Percentiles rank a stretch among this genome's conserved stretches.
Conservation (phyloP, 2,888 invertebrate genomes). For the Caenorhabditis plicata region DNA sequence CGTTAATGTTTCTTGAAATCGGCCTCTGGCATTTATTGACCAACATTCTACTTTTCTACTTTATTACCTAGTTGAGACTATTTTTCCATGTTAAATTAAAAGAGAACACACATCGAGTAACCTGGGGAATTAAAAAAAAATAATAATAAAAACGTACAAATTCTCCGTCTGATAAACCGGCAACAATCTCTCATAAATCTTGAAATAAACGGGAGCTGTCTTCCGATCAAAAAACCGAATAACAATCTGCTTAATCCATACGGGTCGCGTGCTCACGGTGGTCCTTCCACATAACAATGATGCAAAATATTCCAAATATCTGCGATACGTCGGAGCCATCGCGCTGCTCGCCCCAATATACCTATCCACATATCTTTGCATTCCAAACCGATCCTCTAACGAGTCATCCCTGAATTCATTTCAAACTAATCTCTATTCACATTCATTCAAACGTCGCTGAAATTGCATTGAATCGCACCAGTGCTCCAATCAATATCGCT, state of each 20-base stretch:
- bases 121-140: too few species aligned
- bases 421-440: neutral
- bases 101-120: too few species aligned
- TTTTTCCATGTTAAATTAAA: too few species aligned
- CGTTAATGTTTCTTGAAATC: too few species aligned
- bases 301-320: slow-evolving; percentile 88
- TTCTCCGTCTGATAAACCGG: slow-evolving; percentile 79
- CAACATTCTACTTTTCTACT: too few species aligned
- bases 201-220: slow-evolving; percentile 68
- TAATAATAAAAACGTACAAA: slow-evolving; percentile 18
- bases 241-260: slow-evolving; percentile 76
- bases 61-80: too few species aligned
- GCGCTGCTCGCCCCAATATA: slow-evolving; percentile 71
- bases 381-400: slow-evolving; percentile 86
- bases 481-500: slow-evolving; percentile 85
- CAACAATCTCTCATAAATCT: slow-evolving; percentile 85
- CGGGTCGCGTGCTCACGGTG: slow-evolving; percentile 82
- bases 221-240: slow-evolving; percentile 61
- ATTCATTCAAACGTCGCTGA: slow-evolving; percentile 73
- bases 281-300: slow-evolving; percentile 85
- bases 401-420: slow-evolving; percentile 69
- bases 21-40: too few species aligned
- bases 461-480: slow-evolving; percentile 90
- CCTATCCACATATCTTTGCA: slow-evolving; percentile 85
- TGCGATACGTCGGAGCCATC: slow-evolving; percentile 67